Evolutionary conservation across 2,113 vertebrate genomes (phyloP), one percentile per base, ranked within the genome.

Genomic region (Eulemur macaco): DNA sequence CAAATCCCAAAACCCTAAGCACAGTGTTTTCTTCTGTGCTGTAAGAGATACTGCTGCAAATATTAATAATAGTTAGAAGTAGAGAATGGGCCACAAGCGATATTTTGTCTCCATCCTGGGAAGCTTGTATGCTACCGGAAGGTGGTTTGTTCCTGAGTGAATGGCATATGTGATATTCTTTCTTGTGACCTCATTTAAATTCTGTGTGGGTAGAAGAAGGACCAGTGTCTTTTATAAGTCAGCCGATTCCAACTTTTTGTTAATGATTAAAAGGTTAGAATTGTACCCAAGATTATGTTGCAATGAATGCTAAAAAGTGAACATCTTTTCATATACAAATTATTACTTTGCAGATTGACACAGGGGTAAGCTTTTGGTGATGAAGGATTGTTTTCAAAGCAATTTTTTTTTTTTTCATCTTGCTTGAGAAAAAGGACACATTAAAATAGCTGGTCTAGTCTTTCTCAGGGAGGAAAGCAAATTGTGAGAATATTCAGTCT

Each of bases 171-270:
- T 80, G 64, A 60, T 89, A 80, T 80, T 92, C 89, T 92, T 96
- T 94, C 88, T 94, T 83, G 29, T 21, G 45, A 56, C 25, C 58
- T 96, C 95, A 96, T 97, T 98, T 87, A 97, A 95, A 98, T 98
- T 96, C 96, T 95, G 81, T 54, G 11, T 52, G 69, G 25, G n/a
- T 92, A 69, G 58, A 89, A 78, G 90, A 92, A 94, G 17, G 85
- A 47, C 69, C 58, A 77, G 21, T 92, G 12, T 87, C 88, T 94
- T 96, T 96, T 89, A 64, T 80, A 89, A 92, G 47, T 90, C 50
- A 89, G 82, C 60, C 69, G 64, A 95, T 94, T 60, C 69, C 63
- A 95, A 47, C 85, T 82, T 91, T 64, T 84, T 87, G 54, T 14
- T 90, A 88, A 88, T 86, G 69, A 96, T 93, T 92, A 88, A 96